phyloP scores from a whole-genome alignment of 1,140 invertebrate genomes.

The Pristionchus pacificus region DNA sequence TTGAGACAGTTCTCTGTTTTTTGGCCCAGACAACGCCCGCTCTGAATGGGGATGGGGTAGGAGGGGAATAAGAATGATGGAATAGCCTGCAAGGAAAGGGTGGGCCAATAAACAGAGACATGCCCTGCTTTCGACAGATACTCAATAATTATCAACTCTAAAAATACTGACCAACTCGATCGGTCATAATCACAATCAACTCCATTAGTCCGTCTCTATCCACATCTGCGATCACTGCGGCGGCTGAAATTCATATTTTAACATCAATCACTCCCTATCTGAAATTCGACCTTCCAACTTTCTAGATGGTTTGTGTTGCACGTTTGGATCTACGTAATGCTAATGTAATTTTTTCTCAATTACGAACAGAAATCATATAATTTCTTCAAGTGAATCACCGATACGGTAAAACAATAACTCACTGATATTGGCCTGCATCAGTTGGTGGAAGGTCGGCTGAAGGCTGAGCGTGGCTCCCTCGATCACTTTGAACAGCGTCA shows the following conservation, averaged over 20 bases:
- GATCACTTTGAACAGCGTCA: not conserved
- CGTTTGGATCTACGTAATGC: too few species aligned
- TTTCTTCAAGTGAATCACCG: too few species aligned
- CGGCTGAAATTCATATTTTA: constrained; percentile 23
- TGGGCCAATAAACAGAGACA: too few species aligned
- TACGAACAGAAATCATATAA: too few species aligned
- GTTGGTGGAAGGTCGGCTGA: not conserved
- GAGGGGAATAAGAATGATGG: too few species aligned
- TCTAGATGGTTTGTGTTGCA: not conserved
- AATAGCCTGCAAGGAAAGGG: too few species aligned
- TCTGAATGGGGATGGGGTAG: too few species aligned
- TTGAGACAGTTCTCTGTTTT: too few species aligned
- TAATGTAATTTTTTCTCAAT: too few species aligned
- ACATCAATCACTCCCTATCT: not conserved
- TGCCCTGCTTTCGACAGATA: too few species aligned
- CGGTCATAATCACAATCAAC: constrained; percentile 49
- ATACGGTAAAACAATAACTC: not conserved
- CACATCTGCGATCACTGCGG: constrained; percentile 46
- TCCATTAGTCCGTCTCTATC: constrained; percentile 43
- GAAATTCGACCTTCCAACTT: not conserved
- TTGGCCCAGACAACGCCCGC: too few species aligned
- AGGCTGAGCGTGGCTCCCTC: not conserved
- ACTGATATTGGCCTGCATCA: not conserved
- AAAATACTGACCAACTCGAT: constrained; percentile 46
- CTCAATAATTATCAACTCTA: not conserved